phyloP scores from a whole-genome alignment of 2,888 invertebrate genomes.

The Dryomyza anilis region DNA sequence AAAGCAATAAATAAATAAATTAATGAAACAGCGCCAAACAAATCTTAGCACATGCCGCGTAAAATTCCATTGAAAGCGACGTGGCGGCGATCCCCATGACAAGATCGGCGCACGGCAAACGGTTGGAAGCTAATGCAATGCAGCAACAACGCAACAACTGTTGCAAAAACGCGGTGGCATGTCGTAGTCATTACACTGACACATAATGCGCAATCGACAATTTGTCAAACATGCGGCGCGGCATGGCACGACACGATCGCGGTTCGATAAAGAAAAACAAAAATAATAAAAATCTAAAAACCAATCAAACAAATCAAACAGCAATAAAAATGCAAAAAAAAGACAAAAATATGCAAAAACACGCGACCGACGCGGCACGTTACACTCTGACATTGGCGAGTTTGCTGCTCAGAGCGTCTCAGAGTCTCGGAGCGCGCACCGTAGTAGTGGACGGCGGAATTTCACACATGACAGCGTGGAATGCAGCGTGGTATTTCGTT shows the following conservation, averaged over 20 bases:
- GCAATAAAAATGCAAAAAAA: background rate
- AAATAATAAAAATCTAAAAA: no score
- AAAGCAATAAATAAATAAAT: background rate
- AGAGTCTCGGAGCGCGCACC: background rate
- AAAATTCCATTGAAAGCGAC: conserved; percentile 16
- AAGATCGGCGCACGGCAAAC: conserved; percentile 1
- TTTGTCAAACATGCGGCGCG: conserved; percentile 24
- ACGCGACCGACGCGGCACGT: conserved; percentile 6
- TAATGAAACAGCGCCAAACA: background rate
- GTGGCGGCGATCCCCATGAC: background rate
- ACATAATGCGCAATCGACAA: conserved; percentile 16
- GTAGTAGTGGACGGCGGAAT: conserved; percentile 33
- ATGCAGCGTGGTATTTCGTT: conserved; percentile 24
- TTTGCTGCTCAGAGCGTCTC: background rate
- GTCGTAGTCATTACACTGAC: conserved; percentile 12
- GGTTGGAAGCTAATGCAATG: background rate
- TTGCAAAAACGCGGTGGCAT: background rate
- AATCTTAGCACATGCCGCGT: conserved; percentile 11
- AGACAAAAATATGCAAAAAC: background rate
- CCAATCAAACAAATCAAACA: background rate
- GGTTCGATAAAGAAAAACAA: background rate
- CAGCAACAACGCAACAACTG: background rate
- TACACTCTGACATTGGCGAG: conserved; percentile 22
- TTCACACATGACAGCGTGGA: conserved; percentile 48
- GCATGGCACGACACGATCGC: background rate